Conservation (phyloP, 30 jellyfish, hydroid and myxozoan genomes). For the Aurelia aurita region DNA sequence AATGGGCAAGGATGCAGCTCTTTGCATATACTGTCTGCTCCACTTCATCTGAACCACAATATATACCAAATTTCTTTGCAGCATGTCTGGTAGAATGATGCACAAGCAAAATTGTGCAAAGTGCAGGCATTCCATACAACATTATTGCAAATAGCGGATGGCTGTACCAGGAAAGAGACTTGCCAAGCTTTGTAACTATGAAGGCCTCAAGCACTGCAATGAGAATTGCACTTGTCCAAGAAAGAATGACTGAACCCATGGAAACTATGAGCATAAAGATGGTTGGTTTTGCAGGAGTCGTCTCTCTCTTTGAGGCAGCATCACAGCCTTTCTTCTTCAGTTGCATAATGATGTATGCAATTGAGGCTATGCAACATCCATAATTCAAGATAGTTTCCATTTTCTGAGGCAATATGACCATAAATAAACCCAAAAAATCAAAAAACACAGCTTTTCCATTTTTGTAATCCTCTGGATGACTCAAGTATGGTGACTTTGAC, state of each 20-base stretch:
- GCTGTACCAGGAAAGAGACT: conserved; percentile 87
- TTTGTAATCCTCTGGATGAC: conserved; percentile 54
- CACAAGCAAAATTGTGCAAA: conserved; percentile 48
- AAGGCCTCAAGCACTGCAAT: conserved; percentile 58
- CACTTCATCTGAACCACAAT: not conserved
- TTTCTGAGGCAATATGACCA: conserved; percentile 80
- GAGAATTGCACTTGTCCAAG: conserved; percentile 74
- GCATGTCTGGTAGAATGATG: conserved; percentile 47
- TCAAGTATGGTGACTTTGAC: conserved; percentile 79
- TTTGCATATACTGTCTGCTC: conserved; percentile 35
- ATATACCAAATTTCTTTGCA: conserved; percentile 52
- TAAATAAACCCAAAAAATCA: conserved; percentile 81
- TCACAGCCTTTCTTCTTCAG: not conserved
- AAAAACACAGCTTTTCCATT: conserved; percentile 85
- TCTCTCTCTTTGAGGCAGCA: not conserved
- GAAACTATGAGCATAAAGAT: conserved; percentile 29
- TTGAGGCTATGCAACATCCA: conserved; percentile 17
- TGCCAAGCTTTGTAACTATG: conserved; percentile 58
- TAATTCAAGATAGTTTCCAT: conserved; percentile 34
- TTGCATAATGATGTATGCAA: conserved; percentile 38
- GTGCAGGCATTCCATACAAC: conserved; percentile 86
- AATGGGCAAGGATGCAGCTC: conserved; percentile 69
- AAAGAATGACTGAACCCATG: conserved; percentile 32
- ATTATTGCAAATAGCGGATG: conserved; percentile 73
- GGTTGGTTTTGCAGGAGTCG: conserved; percentile 4